Percentiles rank a stretch among this genome's conserved stretches.
phyloP scores from a whole-genome alignment of 2,797 vertebrate genomes.

The Acanthis flammea region DNA sequence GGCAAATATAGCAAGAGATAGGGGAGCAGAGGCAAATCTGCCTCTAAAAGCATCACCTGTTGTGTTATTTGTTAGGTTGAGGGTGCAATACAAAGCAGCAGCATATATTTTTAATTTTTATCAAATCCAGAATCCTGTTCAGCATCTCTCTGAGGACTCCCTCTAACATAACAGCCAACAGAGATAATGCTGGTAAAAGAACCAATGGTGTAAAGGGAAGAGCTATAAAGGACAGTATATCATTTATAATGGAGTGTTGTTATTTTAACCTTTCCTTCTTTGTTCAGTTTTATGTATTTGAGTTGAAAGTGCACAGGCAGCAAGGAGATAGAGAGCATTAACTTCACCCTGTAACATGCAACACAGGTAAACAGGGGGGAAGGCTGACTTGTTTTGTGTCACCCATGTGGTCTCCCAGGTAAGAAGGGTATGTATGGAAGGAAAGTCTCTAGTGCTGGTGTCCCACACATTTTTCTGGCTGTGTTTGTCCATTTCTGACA shows the following conservation, averaged over 20 bases:
- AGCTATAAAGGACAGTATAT: background rate
- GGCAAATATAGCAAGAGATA: background rate
- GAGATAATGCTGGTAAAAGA: background rate
- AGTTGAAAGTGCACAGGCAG: background rate
- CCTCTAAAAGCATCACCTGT: background rate
- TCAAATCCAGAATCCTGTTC: background rate
- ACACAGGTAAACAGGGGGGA: background rate
- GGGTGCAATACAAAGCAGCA: background rate
- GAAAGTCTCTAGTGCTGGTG: background rate
- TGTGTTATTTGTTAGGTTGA: background rate
- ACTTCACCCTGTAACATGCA: background rate
- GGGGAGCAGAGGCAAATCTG: background rate
- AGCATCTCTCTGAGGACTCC: background rate
- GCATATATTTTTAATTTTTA: background rate
- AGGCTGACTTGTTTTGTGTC: background rate
- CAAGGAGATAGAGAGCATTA: background rate
- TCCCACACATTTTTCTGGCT: background rate
- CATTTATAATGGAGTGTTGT: background rate
- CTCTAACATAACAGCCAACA: background rate
- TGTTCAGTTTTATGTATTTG: background rate
- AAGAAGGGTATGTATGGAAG: background rate
- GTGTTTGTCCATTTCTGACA: background rate
- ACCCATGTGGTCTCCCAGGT: background rate
- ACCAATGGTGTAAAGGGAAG: background rate
- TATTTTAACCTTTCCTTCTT: constrained; percentile 15